A percentile compares a stretch with the other conserved stretches of the same genome.
phyloP scores from a whole-genome alignment of 2,888 invertebrate species.

The Geotrupes spiniger region DNA sequence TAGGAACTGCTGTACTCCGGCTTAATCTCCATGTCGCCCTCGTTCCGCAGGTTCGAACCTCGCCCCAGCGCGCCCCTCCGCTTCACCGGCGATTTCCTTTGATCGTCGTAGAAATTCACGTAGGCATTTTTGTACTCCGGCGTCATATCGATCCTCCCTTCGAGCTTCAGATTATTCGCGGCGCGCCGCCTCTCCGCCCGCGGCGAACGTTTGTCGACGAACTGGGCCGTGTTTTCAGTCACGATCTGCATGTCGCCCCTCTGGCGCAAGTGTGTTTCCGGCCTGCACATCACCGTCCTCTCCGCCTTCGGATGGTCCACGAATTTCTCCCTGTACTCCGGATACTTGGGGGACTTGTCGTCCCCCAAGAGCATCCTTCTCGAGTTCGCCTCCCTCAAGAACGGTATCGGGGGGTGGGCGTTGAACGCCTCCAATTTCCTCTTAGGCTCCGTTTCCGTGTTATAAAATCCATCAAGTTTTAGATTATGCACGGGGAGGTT shows the following conservation, averaged over 20 bases:
- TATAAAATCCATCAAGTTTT: slow-evolving; percentile 48
- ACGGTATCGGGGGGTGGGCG: slow-evolving; percentile 43
- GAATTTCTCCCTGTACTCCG: slow-evolving; percentile 44
- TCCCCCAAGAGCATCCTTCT: slow-evolving; percentile 23
- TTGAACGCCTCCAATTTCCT: no score
- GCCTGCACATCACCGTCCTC: slow-evolving; percentile 22
- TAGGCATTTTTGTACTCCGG: slow-evolving; percentile 50
- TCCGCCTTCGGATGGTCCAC: slow-evolving; percentile 28
- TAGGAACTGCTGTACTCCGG: slow-evolving; percentile 43
- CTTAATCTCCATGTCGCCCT: slow-evolving; percentile 36
- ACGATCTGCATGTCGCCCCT: slow-evolving; percentile 30
- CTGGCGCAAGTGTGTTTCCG: slow-evolving; percentile 35
- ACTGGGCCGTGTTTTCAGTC: slow-evolving; percentile 34
- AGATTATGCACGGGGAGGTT: slow-evolving; percentile 40
- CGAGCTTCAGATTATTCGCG: slow-evolving; percentile 44
- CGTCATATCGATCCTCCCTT: slow-evolving; percentile 46
- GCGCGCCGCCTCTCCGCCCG: slow-evolving; percentile 41
- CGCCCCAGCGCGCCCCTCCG: slow-evolving; percentile 26
- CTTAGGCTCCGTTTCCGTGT: slow-evolving; percentile 48
- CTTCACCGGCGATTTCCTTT: slow-evolving; percentile 27
- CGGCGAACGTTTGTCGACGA: slow-evolving; percentile 27
- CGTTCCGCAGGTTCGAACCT: slow-evolving; percentile 30
- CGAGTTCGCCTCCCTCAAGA: slow-evolving; percentile 32
- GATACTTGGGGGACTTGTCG: slow-evolving; percentile 27
- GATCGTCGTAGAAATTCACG: slow-evolving; percentile 35